Evolutionary conservation across 2,113 vertebrate genomes (phyloP).

Genomic region (Gila orcuttii): DNA sequence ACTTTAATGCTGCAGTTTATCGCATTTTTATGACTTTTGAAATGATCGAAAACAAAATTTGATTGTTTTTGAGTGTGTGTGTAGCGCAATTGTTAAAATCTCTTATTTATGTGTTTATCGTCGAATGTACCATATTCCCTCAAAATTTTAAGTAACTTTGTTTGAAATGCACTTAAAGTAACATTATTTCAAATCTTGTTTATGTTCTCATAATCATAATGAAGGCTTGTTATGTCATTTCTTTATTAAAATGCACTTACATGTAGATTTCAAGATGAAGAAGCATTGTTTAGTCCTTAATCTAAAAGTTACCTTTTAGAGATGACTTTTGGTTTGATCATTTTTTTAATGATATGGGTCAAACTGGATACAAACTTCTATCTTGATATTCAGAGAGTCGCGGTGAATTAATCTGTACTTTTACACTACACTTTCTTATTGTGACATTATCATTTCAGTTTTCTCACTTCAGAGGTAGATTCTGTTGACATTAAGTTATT

Average conservation of each 20-base stretch:
- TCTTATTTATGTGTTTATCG: slow-evolving; percentile 43
- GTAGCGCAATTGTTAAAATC: slow-evolving; percentile 33
- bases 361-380: too few species aligned
- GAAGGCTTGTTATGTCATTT: slow-evolving; percentile 1
- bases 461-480: neutral
- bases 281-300: neutral
- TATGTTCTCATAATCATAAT: slow-evolving; percentile 47
- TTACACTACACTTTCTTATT: neutral
- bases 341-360: neutral
- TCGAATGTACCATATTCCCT: slow-evolving; percentile 24
- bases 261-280: neutral
- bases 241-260: slow-evolving; percentile 23
- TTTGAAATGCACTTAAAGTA: slow-evolving; percentile 53
- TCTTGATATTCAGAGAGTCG: neutral
- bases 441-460: neutral
- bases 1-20: slow-evolving; percentile 43
- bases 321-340: neutral
- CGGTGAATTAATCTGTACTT: neutral
- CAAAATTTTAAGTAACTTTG: slow-evolving; percentile 44
- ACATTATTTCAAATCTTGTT: slow-evolving; percentile 49
- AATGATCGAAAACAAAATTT: slow-evolving; percentile 42
- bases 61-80: slow-evolving; percentile 42
- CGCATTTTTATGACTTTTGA: slow-evolving; percentile 49
- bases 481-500: neutral
- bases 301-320: neutral